Base-by-base conservation (phyloP, 2,888 invertebrate genomes). In the Noctua fimbriata region DNA sequence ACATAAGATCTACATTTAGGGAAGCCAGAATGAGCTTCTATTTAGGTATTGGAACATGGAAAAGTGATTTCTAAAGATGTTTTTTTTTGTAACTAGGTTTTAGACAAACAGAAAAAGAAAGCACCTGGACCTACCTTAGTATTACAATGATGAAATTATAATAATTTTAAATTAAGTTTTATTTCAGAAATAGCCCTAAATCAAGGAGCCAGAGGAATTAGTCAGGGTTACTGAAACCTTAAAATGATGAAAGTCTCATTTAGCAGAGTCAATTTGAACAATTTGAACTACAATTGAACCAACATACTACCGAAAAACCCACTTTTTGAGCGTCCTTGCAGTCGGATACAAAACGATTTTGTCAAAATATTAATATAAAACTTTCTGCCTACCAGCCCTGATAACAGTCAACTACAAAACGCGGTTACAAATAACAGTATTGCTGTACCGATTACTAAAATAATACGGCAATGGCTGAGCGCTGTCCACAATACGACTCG, bases 371-470 rank as follows among this genome's bases (percentile, higher is more conserved):
- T 24, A 12, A 16, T 28, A 18, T 6, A 18, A 16, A 44, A 41
- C 7, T 4, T 6, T 63, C 7, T 18, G 36, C 6, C 4, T 70
- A 63, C 49, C 78, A 85, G 7, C 84, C 84, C 84, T 85, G 70
- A 69, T 67, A 78, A 82, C 84, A 52, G 86, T 73, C 44, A 16
- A 24, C 24, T 10, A 36, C 49, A 60, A 69, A 85, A 71, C 63
- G 66, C 70, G 58, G 84, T 86, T 71, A 86, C 86, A 86, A 86
- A 84, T 83, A 83, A 85, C 86, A 73, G 69, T 41, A 65, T 66
- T 28, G 32, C 44, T 9, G 66, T 69, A 82, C 41, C 69, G 83
- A 84, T 84, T 82, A 83, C 78, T 84, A 76, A 75, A 82, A 86
- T 86, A 86, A 78, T 77, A 66, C 60, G 18, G 55, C 63, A 69